phyloP scores from a whole-genome alignment of 2,888 invertebrate genomes.

The Drosophila quinaria region DNA sequence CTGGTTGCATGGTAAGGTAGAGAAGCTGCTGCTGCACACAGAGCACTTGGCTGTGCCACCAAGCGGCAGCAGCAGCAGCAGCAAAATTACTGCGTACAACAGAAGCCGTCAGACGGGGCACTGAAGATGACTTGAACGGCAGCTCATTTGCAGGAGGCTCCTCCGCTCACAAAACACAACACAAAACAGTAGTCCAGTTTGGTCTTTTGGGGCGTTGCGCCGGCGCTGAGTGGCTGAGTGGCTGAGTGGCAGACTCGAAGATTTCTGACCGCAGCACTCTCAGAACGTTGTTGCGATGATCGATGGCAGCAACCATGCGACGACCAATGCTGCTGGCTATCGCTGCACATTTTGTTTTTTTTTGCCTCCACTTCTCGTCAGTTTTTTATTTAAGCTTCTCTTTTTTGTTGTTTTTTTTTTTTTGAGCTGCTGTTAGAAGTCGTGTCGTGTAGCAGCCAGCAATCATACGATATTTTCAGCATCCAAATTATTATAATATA shows the following conservation, averaged over 20 bases:
- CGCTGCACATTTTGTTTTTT: slow-evolving; percentile 12
- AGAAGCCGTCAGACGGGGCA: slow-evolving; percentile 84
- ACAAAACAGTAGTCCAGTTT: slow-evolving; percentile 77
- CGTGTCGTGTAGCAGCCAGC: slow-evolving; percentile 66
- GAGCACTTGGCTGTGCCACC: slow-evolving; percentile 2
- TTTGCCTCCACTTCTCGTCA: slow-evolving; percentile 15
- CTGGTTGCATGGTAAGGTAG: not conserved
- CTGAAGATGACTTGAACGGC: slow-evolving; percentile 38
- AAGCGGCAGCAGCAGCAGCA: slow-evolving; percentile 64
- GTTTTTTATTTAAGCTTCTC: slow-evolving; percentile 8
- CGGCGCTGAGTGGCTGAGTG: slow-evolving; percentile 61
- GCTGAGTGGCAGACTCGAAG: slow-evolving; percentile 38
- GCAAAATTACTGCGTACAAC: slow-evolving; percentile 86
- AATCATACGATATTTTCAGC: slow-evolving; percentile 84
- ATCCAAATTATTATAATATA: slow-evolving; percentile 85
- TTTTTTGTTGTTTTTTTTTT: slow-evolving; percentile 14
- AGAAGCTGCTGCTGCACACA: not conserved
- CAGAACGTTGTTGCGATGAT: slow-evolving; percentile 47
- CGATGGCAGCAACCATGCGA: slow-evolving; percentile 46
- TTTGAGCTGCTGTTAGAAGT: slow-evolving; percentile 61
- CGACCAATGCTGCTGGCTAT: slow-evolving; percentile 48
- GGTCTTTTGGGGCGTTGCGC: slow-evolving; percentile 67
- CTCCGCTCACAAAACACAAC: slow-evolving; percentile 70
- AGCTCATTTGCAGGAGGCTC: slow-evolving; percentile 72
- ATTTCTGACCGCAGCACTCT: slow-evolving; percentile 18